Evolutionary conservation across 2,113 vertebrate genomes (phyloP), one percentile per base, ranked within the genome.

Genomic region (Corydoras maculifer): DNA sequence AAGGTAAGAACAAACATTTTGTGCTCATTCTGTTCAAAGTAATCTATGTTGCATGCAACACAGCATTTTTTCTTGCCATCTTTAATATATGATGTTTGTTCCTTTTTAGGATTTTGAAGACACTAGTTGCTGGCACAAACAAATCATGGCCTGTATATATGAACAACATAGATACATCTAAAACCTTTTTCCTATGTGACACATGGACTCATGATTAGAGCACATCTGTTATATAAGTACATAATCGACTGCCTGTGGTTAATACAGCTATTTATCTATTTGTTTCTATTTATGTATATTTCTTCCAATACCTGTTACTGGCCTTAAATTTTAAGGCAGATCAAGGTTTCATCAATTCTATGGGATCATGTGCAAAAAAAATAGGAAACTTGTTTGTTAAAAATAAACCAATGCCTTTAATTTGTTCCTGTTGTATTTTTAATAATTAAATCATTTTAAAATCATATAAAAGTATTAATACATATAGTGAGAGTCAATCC

Each of bases 311-410:
- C 80, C 77, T 83, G 81, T 79, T 82, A 79, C 65, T 14, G 60
- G 63, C 29, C 31, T 43, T n/a, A 35, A n/a, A 62, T 75, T 32
- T 35, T 50, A 68, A 63, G 64, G 67, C 35, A 73, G 32, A 78
- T 62, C 15, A 58, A 58, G 58, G 71, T 55, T 57, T 65, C 65
- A 62, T n/a, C 69, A 67, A 63, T 15, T 77, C 65, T 64, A 75
- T 74, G 66, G 49, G 72, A 61, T 73, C 49, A 64, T 18, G 65
- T 74, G 78, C 35, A 76, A 70, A 75, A 77, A 77, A 70, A 59
- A 60, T 57, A 58, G 75, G 76, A 75, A 86, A 85, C 74, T 78
- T 83, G 80, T 88, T 86, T 89, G 78, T 74, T 87, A 80, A 73
- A 82, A 88, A 88, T 88, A 86, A 85, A 86, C 82, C 11, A 77